Percentiles rank a stretch among this genome's conserved stretches.
These are phyloP conservation scores for Beroe forskalii DNA, from an alignment of 37 sponge, comb jelly and placozoan genomes.

Conservation along the genomic window DNA sequence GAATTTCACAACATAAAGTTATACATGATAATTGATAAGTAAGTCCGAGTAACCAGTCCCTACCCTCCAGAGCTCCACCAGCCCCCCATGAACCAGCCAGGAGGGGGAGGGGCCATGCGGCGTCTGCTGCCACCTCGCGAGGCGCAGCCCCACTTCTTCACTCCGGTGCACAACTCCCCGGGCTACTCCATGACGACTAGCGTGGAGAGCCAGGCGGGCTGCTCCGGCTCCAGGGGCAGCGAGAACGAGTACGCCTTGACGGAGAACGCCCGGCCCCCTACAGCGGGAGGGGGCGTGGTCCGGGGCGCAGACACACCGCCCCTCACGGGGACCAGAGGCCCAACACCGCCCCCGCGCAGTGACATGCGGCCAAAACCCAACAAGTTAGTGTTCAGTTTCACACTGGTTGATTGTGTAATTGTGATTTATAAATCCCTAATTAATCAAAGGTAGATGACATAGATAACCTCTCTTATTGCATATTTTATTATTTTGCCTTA, in stretches of 20 bases:
- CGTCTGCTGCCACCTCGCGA: neutral
- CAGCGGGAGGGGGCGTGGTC: neutral
- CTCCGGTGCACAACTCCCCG: constrained; percentile 19
- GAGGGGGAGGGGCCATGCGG: neutral
- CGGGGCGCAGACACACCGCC: neutral
- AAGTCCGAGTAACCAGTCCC: no score
- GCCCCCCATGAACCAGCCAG: neutral
- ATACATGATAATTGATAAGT: no score
- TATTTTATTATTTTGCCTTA: no score
- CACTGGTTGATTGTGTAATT: no score
- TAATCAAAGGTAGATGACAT: no score
- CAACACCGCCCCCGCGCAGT: constrained; percentile 38
- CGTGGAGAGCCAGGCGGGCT: constrained; percentile 2
- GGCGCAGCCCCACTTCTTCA: constrained; percentile 40
- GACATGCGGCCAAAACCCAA: neutral
- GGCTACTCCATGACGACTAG: constrained; percentile 4
- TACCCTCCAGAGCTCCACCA: constrained; percentile 53
- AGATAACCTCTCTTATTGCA: no score
- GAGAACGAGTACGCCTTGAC: neutral
- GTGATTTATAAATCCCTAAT: no score
- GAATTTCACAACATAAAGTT: no score
- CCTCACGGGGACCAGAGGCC: neutral
- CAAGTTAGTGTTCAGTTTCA: no score
- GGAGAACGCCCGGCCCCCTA: neutral
- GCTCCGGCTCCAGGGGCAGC: neutral